These are phyloP conservation scores for Platanista minor DNA, from an alignment of 2,113 vertebrate genomes.

Conservation along the genomic window DNA sequence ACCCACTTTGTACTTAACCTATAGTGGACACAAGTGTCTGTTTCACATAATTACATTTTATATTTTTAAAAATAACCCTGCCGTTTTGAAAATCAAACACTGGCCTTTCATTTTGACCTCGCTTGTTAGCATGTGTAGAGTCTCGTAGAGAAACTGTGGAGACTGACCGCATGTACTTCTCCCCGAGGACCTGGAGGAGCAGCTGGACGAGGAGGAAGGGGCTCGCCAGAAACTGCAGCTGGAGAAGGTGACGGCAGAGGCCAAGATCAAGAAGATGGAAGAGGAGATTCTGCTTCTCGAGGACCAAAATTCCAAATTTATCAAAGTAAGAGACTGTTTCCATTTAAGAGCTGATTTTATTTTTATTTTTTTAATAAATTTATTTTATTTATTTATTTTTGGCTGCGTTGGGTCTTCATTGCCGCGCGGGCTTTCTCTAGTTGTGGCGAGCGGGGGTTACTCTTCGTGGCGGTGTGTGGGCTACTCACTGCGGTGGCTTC, in stretches of 20 bases:
- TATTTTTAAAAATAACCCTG: background rate
- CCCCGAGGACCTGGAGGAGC: conserved; percentile 94
- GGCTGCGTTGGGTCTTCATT: too few relatives aligned
- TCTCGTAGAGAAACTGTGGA: background rate
- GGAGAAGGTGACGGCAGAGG: conserved; percentile 97
- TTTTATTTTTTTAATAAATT: too few relatives aligned
- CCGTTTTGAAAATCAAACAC: background rate
- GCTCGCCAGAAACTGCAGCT: conserved; percentile 97
- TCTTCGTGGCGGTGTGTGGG: too few relatives aligned
- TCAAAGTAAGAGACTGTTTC: conserved; percentile 86
- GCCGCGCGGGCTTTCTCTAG: too few relatives aligned
- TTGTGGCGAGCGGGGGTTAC: too few relatives aligned
- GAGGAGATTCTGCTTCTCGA: conserved; percentile 96
- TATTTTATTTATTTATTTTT: too few relatives aligned
- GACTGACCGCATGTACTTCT: background rate
- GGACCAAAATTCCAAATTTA: conserved; percentile 97
- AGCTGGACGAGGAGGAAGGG: conserved; percentile 97
- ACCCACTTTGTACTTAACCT: background rate
- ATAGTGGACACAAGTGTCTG: too few relatives aligned
- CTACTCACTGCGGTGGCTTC: too few relatives aligned
- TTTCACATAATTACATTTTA: background rate
- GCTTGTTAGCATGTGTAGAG: rapidly evolving
- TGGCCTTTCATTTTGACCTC: rapidly evolving
- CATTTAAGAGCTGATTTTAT: background rate
- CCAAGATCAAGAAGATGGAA: conserved; percentile 99